These are phyloP conservation scores for Thyatira batis DNA, from an alignment of 2,888 invertebrate genomes.

Conservation along the genomic window DNA sequence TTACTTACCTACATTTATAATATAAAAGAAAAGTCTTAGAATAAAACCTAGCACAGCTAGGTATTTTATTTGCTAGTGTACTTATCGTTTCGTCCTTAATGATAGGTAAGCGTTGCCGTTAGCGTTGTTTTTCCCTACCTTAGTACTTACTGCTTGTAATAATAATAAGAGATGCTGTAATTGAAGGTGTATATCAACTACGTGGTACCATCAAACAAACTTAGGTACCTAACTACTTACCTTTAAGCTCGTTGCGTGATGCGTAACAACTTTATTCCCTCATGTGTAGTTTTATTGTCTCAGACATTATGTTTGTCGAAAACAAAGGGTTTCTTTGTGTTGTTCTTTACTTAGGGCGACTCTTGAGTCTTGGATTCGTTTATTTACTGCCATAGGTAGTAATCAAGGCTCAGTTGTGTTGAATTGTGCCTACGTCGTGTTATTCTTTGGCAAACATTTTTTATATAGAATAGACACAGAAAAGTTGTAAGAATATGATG, in stretches of 20 bases:
- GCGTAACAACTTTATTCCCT: not conserved
- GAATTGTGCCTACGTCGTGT: no score
- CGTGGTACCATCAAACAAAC: not conserved
- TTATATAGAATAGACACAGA: no score
- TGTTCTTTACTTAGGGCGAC: not conserved
- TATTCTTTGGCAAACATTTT: no score
- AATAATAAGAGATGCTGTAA: not conserved
- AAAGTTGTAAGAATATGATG: no score
- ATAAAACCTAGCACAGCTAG: not conserved
- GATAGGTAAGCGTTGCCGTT: not conserved
- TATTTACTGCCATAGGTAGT: not conserved
- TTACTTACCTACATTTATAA: no score
- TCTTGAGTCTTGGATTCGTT: not conserved
- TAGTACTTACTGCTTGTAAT: not conserved
- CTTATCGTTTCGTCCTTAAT: not conserved
- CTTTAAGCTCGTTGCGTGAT: not conserved
- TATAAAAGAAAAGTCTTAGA: no score
- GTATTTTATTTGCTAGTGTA: not conserved
- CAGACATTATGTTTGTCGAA: not conserved
- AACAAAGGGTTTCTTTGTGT: not conserved
- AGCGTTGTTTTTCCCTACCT: no score
- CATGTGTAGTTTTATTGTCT: not conserved
- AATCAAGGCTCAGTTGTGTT: not conserved
- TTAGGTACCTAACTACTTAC: not conserved
- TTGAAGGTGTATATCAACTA: not conserved